Evolutionary conservation across 2,113 vertebrate genomes (phyloP), one percentile per base, ranked within the genome.

Genomic region (Eptesicus fuscus): DNA sequence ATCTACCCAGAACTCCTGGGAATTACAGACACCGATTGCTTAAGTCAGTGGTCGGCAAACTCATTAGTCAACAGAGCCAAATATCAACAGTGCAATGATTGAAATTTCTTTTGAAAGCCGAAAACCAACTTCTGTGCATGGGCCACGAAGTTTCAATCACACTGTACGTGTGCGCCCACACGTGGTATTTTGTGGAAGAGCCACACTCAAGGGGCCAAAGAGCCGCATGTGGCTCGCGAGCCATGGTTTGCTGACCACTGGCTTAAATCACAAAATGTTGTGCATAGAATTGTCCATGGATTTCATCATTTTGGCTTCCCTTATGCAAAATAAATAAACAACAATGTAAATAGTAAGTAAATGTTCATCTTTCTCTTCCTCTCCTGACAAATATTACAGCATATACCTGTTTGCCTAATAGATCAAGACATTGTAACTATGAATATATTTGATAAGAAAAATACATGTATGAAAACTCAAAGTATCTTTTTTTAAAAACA

Each of bases 1-100:
- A 92, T 86, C 94, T 74, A 78, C 44, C 59, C 40, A 85, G 89
- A 96, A 94, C 89, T 95, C 71, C 94, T 95, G 93, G 92, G 78
- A 90, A 94, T 49, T 65, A 92, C 59, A 95, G 70, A 91, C 20
- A 71, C 9, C 42, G 44, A n/a, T 90, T 53, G 40, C 30, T 56
- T 90, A 32, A 93, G 49, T 37, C 37, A 37, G 4, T 37, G 37
- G 37, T 37, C 37, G 4, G 37, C 37, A 37, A 37, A 37, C 37
- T 37, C 37, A 37, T 37, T 37, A 37, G 37, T 37, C 37, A 37
- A 37, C 37, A 37, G 37, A 37, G 37, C 37, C 37, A 37, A 37
- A 37, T 37, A 37, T 37, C 37, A 37, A 37, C 37, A 37, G 37
- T 37, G 37, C 37, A 37, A 37, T 4, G 37, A 37, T 37, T 37